These are phyloP conservation scores for Zootoca vivipara DNA, from an alignment of 2,113 vertebrate species.

Conservation along the genomic window DNA sequence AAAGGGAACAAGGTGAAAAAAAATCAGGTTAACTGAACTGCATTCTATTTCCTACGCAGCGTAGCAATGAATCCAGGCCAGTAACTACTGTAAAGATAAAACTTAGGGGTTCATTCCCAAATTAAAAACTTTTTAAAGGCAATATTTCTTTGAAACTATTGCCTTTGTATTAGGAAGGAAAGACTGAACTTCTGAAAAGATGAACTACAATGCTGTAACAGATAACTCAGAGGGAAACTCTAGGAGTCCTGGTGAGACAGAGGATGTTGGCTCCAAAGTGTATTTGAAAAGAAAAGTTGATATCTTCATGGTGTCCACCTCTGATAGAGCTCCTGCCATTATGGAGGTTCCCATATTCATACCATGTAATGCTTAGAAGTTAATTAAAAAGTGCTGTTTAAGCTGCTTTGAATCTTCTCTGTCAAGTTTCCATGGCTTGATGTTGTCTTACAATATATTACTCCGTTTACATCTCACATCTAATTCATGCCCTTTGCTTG, in stretches of 20 bases:
- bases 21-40: conserved; percentile 48
- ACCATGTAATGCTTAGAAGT: conserved; percentile 80
- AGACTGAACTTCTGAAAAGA: conserved; percentile 70
- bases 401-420: conserved; percentile 92
- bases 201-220: conserved; percentile 69
- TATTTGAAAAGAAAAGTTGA: conserved; percentile 75
- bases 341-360: conserved; percentile 76
- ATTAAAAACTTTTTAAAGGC: conserved; percentile 68
- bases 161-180: conserved; percentile 73
- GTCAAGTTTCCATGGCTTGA: conserved; percentile 96
- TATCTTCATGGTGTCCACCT: conserved; percentile 77
- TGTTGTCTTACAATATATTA: conserved; percentile 93
- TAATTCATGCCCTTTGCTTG: conserved; percentile 88
- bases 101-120: conserved; percentile 65
- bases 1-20: conserved; percentile 51
- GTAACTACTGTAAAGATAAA: conserved; percentile 52
- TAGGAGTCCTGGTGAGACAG: conserved; percentile 71
- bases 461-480: conserved; percentile 82
- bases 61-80: conserved; percentile 62
- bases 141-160: conserved; percentile 73
- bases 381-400: conserved; percentile 84
- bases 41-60: conserved; percentile 45
- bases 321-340: conserved; percentile 77
- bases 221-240: conserved; percentile 76
- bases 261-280: conserved; percentile 75